phyloP scores from a whole-genome alignment of 1,140 invertebrate species.

The Pollicipes pollicipes region DNA sequence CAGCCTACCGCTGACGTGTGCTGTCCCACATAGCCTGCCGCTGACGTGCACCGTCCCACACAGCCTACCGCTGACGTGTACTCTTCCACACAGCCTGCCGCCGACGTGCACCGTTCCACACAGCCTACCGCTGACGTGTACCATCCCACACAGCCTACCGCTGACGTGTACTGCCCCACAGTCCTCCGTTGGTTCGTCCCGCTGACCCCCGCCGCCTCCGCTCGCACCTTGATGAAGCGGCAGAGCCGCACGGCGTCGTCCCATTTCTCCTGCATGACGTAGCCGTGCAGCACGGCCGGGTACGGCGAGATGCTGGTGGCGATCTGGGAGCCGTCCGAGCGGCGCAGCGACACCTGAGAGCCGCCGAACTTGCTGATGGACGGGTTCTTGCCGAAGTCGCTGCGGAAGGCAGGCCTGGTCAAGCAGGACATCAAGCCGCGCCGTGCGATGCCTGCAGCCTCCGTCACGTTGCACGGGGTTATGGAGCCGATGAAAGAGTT shows the following conservation, averaged over 20 bases:
- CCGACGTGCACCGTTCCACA: background rate
- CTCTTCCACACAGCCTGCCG: background rate
- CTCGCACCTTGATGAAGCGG: conserved; percentile 50
- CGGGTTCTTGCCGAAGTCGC: conserved; percentile 63
- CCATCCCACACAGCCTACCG: background rate
- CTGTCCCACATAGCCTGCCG: too few species aligned
- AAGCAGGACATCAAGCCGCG: too few species aligned
- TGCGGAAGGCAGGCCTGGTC: too few species aligned
- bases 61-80: too few species aligned
- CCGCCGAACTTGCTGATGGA: conserved; percentile 56
- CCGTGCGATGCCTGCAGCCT: too few species aligned
- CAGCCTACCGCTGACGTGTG: too few species aligned
- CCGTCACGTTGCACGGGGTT: too few species aligned
- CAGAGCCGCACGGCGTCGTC: conserved; percentile 57
- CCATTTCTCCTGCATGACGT: conserved; percentile 44
- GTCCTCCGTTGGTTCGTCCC: too few species aligned
- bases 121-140: background rate
- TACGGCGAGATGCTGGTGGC: conserved; percentile 44
- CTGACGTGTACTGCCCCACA: too few species aligned
- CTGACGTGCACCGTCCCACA: too few species aligned
- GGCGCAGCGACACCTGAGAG: conserved; percentile 51
- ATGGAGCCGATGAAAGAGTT: too few species aligned
- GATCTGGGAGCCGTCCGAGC: conserved; percentile 48
- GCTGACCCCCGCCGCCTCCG: background rate
- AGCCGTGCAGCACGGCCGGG: conserved; percentile 41